Evolutionary conservation across 2,888 invertebrate genomes (phyloP).

Genomic region (Megastigmus dorsalis): DNA sequence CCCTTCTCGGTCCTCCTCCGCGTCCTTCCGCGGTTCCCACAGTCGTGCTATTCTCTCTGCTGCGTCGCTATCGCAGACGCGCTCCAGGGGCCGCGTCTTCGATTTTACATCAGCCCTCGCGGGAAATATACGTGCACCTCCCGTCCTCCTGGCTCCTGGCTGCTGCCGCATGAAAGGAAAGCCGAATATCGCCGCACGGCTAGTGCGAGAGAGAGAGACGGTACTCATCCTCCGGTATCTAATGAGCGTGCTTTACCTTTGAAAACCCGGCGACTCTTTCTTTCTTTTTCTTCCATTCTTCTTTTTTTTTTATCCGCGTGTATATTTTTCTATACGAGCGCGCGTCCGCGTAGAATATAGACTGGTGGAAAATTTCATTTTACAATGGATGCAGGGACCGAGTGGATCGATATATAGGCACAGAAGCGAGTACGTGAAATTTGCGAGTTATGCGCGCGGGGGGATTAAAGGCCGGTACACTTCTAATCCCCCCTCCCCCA

Average conservation of each 20-base stretch:
- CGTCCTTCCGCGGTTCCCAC: no score
- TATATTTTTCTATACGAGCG: no score
- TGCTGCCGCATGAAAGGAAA: conserved; percentile 12
- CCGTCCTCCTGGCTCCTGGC: not conserved
- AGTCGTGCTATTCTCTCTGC: no score
- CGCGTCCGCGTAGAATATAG: no score
- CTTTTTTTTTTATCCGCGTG: not conserved
- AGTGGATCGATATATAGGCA: not conserved
- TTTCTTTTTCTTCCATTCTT: not conserved
- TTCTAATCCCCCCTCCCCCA: no score
- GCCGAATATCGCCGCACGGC: conserved; percentile 15
- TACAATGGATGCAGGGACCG: not conserved
- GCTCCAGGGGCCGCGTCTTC: not conserved
- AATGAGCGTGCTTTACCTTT: conserved; percentile 26
- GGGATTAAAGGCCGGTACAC: no score
- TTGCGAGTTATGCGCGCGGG: no score
- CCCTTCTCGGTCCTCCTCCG: not conserved
- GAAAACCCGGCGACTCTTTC: conserved; percentile 17
- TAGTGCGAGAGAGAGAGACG: not conserved
- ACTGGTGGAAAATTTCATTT: not conserved
- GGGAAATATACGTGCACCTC: conserved; percentile 18
- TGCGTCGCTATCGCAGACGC: no score
- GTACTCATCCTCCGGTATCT: conserved; percentile 1
- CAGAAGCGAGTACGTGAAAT: no score
- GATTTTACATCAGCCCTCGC: conserved; percentile 37